phyloP scores from a whole-genome alignment of 2,888 invertebrate species.

The Abscondita cerata region DNA sequence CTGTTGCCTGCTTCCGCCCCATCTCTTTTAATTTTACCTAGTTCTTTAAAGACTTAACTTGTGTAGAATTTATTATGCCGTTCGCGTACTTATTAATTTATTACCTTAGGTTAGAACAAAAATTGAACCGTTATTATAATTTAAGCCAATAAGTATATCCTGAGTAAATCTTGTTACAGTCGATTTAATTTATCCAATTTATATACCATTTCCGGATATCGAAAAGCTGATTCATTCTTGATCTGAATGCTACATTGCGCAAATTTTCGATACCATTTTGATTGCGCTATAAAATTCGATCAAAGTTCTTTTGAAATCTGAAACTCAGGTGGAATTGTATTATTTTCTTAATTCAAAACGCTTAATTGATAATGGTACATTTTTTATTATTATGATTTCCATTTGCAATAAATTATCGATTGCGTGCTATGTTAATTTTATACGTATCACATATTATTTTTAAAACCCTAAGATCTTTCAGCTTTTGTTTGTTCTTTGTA shows the following conservation, averaged over 20 bases:
- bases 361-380: too few relatives aligned
- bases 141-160: not conserved
- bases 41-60: not conserved
- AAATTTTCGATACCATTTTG: not conserved
- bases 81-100: not conserved
- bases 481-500: too few relatives aligned
- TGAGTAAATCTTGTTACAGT: not conserved
- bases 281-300: too few relatives aligned
- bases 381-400: too few relatives aligned
- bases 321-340: too few relatives aligned
- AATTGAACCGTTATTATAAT: not conserved
- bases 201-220: constrained; percentile 3
- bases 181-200: constrained; percentile 3
- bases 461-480: too few relatives aligned
- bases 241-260: constrained; percentile 4
- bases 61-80: too few relatives aligned
- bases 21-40: constrained; percentile 14
- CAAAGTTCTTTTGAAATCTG: too few relatives aligned
- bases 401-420: too few relatives aligned
- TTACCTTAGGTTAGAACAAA: not conserved
- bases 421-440: too few relatives aligned
- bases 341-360: too few relatives aligned
- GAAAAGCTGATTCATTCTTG: not conserved
- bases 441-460: too few relatives aligned
- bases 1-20: constrained; percentile 37